Percentiles rank a stretch among this genome's conserved stretches.
These are phyloP conservation scores for Mustelus asterias DNA, from an alignment of 2,113 vertebrate genomes.

Conservation along the genomic window DNA sequence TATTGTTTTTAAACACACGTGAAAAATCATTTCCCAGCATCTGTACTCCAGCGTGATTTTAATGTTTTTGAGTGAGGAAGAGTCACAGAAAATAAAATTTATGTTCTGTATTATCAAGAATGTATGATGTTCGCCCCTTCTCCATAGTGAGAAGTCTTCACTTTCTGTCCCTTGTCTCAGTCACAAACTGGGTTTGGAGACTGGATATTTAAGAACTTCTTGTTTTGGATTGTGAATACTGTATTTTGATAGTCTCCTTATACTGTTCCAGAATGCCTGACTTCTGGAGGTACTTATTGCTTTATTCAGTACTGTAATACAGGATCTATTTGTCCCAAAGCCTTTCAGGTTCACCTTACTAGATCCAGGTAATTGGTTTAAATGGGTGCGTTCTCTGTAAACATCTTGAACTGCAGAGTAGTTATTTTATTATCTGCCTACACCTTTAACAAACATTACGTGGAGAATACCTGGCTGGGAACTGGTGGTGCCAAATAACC, in stretches of 20 bases:
- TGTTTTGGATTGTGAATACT: too few relatives aligned
- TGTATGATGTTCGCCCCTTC: neutral
- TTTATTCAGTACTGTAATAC: too few relatives aligned
- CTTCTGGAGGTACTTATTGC: too few relatives aligned
- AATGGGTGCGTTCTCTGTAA: neutral
- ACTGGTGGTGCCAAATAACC: neutral
- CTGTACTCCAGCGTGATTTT: neutral
- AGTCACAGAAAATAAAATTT: neutral
- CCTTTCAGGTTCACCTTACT: neutral
- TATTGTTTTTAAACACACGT: neutral
- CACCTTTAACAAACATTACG: neutral
- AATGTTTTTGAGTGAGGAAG: neutral
- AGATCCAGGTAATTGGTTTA: neutral
- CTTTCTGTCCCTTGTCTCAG: neutral
- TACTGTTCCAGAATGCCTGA: too few relatives aligned
- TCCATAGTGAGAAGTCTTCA: neutral
- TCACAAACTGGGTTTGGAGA: neutral
- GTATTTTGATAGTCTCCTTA: too few relatives aligned
- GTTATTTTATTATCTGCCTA: neutral
- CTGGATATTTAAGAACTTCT: too few relatives aligned
- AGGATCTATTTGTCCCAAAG: neutral
- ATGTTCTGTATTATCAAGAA: neutral
- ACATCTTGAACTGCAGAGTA: neutral
- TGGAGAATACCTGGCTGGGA: neutral
- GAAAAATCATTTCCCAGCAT: neutral